phyloP scores from a whole-genome alignment of 2,797 vertebrate species.

The Chromis chromis region DNA sequence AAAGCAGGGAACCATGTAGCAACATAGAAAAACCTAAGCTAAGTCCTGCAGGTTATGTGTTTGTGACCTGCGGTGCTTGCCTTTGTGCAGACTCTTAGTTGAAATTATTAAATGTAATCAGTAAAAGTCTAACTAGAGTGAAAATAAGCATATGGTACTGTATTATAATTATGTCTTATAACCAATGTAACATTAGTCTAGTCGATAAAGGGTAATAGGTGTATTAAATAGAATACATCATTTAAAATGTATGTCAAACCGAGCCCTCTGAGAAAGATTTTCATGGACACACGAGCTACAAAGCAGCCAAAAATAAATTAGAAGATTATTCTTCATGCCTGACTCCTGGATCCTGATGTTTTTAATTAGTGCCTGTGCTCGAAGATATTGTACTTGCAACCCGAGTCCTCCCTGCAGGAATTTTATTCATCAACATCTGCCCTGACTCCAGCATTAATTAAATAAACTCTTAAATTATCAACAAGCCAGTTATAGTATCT shows the following conservation, averaged over 20 bases:
- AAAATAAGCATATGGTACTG: conserved; percentile 4
- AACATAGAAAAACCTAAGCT: conserved; percentile 14
- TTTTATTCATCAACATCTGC: conserved; percentile 73
- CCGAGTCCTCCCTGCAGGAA: conserved; percentile 49
- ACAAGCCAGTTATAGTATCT: conserved; percentile 54
- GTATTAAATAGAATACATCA: conserved; percentile 30
- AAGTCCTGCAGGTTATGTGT: conserved; percentile 21
- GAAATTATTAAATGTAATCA: neutral
- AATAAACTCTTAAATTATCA: conserved; percentile 69
- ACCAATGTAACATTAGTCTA: conserved; percentile 10
- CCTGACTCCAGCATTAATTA: conserved; percentile 65
- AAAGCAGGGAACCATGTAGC: conserved; percentile 13
- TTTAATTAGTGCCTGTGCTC: conserved; percentile 65
- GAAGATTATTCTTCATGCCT: conserved; percentile 48
- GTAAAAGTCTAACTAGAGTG: neutral
- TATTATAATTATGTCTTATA: conserved; percentile 6
- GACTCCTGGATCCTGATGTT: conserved; percentile 64
- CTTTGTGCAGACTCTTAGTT: no score
- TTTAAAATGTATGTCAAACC: conserved; percentile 14
- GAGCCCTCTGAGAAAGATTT: conserved; percentile 26
- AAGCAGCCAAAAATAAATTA: conserved; percentile 50
- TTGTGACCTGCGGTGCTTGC: conserved; percentile 1
- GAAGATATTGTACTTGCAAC: conserved; percentile 63
- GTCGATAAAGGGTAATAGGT: conserved; percentile 18
- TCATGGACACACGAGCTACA: conserved; percentile 45